Evolutionary conservation across 2,797 vertebrate species (phyloP).

Genomic region (Notolepis coatsorum): DNA sequence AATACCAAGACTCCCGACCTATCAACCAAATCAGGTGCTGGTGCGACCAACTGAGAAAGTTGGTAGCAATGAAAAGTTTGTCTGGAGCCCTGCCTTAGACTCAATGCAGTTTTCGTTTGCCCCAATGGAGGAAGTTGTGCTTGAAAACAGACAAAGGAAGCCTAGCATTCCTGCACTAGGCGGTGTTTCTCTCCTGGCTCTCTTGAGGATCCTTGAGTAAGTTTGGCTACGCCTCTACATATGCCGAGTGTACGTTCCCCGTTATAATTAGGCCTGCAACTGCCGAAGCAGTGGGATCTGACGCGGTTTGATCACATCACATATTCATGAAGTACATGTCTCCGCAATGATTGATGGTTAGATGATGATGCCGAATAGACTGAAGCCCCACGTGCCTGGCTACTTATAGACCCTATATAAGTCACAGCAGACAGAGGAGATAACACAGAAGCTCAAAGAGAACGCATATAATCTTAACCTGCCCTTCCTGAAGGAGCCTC

Average conservation of each 20-base stretch:
- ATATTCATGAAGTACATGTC: slow-evolving; percentile 56
- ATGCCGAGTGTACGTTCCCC: slow-evolving; percentile 17
- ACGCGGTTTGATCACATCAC: slow-evolving; percentile 45
- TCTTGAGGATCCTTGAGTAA: slow-evolving; percentile 31
- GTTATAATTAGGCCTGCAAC: slow-evolving; percentile 44
- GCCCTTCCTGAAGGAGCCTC: no score
- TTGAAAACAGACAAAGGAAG: slow-evolving; percentile 52
- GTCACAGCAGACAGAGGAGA: slow-evolving; percentile 34
- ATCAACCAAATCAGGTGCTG: no score
- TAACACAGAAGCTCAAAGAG: slow-evolving; percentile 17
- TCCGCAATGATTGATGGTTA: slow-evolving; percentile 47
- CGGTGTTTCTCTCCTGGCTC: slow-evolving; percentile 34
- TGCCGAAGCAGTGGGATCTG: slow-evolving; percentile 37
- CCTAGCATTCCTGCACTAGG: slow-evolving; percentile 43
- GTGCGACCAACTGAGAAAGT: no score
- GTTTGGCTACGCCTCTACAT: slow-evolving; percentile 39
- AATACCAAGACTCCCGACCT: no score
- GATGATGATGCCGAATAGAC: slow-evolving; percentile 51
- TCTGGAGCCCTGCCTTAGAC: no score
- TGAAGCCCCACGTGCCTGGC: background rate
- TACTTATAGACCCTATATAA: slow-evolving; percentile 37
- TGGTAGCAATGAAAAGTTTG: no score
- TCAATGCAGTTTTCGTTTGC: slow-evolving; percentile 67
- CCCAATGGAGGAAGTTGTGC: slow-evolving; percentile 50
- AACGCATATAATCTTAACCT: slow-evolving; percentile 25